A percentile compares a stretch with the other conserved stretches of the same genome.
Evolutionary conservation across 2,113 vertebrate species (phyloP).

Genomic region (Delphinapterus leucas): DNA sequence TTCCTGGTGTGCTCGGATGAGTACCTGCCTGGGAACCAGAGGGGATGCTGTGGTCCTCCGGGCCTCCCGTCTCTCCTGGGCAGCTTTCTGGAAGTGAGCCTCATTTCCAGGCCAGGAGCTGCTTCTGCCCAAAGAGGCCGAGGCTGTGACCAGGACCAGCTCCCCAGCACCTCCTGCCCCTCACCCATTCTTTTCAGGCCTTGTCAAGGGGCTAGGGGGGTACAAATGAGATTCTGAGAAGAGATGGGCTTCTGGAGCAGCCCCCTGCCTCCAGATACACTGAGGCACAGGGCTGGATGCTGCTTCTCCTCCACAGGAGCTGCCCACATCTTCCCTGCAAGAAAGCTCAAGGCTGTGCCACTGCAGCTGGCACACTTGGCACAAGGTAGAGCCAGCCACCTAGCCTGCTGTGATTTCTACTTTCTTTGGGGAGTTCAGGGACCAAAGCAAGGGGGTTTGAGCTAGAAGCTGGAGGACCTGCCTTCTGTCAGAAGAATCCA

Average conservation of each 20-base stretch:
- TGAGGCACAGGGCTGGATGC: background rate
- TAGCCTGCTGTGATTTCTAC: background rate
- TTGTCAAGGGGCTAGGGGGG: background rate
- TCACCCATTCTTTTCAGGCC: background rate
- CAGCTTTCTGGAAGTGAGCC: background rate
- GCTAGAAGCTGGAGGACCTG: background rate
- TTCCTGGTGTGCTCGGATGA: constrained; percentile 86
- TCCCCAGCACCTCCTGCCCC: background rate
- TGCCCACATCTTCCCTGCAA: background rate
- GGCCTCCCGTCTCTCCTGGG: background rate
- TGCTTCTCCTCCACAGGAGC: background rate
- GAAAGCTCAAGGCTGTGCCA: background rate
- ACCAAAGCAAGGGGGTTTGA: background rate
- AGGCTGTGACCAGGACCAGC: background rate
- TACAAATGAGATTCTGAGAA: background rate
- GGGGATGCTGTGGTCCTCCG: background rate
- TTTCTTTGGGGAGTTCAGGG: background rate
- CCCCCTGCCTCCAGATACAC: background rate
- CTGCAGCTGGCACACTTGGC: background rate
- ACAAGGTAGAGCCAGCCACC: background rate
- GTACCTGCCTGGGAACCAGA: constrained; percentile 80
- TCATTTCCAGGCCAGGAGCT: background rate
- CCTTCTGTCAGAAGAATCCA: background rate
- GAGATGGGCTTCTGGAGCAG: background rate
- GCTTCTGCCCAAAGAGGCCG: background rate